Base-by-base conservation (phyloP, 1,140 invertebrate species). In the Aphelenchoides avenae region DNA sequence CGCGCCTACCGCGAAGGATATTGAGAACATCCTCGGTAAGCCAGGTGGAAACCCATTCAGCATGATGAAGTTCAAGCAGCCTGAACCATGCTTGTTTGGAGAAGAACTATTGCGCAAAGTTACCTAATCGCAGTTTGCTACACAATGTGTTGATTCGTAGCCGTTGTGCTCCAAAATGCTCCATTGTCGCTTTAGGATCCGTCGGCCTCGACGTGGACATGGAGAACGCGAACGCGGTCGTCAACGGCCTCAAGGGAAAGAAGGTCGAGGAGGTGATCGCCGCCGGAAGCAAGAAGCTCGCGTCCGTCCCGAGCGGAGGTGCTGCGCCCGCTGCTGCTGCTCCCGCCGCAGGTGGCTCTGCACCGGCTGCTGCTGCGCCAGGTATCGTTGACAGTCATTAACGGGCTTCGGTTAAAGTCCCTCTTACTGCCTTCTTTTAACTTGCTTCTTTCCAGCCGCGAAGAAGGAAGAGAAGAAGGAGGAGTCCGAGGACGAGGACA, bases 401-500 rank as follows among this genome's bases (percentile, higher is more conserved):
- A n/a, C n/a, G n/a, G n/a, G n/a, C n/a, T n/a, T n/a, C n/a, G n/a
- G n/a, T n/a, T n/a, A n/a, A n/a, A n/a, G n/a, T n/a, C n/a, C n/a
- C n/a, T n/a, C n/a, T n/a, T n/a, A n/a, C n/a, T n/a, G n/a, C 41
- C 9, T 43, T 7, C 41, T 18, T 30, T 46, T 15, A n/a, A 18
- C 27, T 20, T 20, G 30, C 9, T 44, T 18, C 46, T 29, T 68
- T 68, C 57, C 61, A 64, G 67, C 68, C 39, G 51, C 86, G 77
- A 85, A 89, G 72, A 85, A 88, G 76, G 86, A 87, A 66, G 84
- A 85, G 52, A 74, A 77, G 43, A 85, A 87, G 75, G 84, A 83
- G 56, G 78, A 81, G 54, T 71, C 68, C 27, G 88, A 89, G 71
- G 91, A 93, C 78, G 92, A 95, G 71, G 90, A 92, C 77, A 93